These are phyloP conservation scores for Leptodirus hochenwartii DNA, from an alignment of 2,888 invertebrate species.

Conservation along the genomic window DNA sequence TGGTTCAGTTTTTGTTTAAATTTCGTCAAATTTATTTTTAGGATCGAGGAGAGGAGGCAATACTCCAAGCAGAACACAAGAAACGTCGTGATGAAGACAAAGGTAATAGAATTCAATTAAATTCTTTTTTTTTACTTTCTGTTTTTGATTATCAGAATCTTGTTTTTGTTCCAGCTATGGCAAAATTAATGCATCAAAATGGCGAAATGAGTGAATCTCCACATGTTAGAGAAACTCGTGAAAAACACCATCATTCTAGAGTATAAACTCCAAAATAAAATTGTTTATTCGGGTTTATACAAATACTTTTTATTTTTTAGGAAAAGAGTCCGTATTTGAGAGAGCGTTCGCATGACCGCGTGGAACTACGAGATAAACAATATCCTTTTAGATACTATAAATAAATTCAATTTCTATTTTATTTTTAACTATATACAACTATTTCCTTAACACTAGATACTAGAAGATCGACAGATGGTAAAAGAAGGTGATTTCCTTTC, in stretches of 20 bases:
- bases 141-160: constrained; percentile 8
- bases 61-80: constrained; percentile 49
- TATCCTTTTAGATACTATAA: too few relatives aligned
- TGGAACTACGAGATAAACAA: constrained; percentile 62
- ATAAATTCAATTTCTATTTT: too few relatives aligned
- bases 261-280: constrained; percentile 28
- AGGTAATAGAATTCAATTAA: constrained; percentile 29
- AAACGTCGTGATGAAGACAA: constrained; percentile 64
- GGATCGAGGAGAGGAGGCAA: constrained; percentile 60
- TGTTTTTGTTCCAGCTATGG: constrained; percentile 28
- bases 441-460: constrained; percentile 27
- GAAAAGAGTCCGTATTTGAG: constrained; percentile 61
- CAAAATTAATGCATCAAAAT: constrained; percentile 52
- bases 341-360: constrained; percentile 58
- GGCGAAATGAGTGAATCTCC: constrained; percentile 49
- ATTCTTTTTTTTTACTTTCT: constrained; percentile 8
- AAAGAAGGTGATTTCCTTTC: constrained; percentile 28
- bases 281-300: constrained; percentile 2
- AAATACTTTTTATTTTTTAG: constrained; percentile 29
- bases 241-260: constrained; percentile 58
- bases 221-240: constrained; percentile 38
- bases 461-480: constrained; percentile 28
- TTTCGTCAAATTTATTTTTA: constrained; percentile 17
- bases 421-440: background rate
- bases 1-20: constrained; percentile 4